These are phyloP conservation scores for Aldrovandia affinis DNA, from an alignment of 2,797 vertebrate genomes.

Conservation along the genomic window DNA sequence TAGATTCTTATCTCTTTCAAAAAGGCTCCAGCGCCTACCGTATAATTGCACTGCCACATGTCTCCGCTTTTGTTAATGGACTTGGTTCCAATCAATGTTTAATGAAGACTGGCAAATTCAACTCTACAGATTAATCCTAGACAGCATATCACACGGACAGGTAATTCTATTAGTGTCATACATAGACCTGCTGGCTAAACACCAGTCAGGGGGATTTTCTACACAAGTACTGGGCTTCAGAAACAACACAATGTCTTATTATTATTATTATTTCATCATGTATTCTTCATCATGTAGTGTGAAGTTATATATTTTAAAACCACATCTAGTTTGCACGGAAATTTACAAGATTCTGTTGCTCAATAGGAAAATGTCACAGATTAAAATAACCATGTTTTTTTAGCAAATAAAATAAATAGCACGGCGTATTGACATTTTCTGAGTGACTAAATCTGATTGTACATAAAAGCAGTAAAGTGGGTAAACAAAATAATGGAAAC, in stretches of 20 bases:
- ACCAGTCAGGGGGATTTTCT: not conserved
- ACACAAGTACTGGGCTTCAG: not conserved
- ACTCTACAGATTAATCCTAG: conserved; percentile 53
- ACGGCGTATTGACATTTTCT: too few relatives aligned
- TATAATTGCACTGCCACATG: conserved; percentile 57
- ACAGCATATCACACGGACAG: conserved; percentile 28
- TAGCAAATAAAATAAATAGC: too few relatives aligned
- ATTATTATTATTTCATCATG: not conserved
- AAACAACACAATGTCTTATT: not conserved
- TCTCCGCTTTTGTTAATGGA: conserved; percentile 18
- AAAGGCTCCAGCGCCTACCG: not conserved
- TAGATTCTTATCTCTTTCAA: conserved; percentile 30
- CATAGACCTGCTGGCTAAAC: conserved; percentile 1
- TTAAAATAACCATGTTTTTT: too few relatives aligned
- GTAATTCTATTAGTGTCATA: conserved; percentile 19
- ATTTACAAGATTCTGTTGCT: not conserved
- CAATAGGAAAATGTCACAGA: not conserved
- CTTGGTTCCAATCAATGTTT: conserved; percentile 16
- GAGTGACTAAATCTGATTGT: too few relatives aligned
- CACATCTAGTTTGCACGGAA: not conserved
- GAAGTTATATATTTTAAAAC: not conserved
- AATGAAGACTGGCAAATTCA: conserved; percentile 72
- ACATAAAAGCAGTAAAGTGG: too few relatives aligned
- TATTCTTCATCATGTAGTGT: not conserved
- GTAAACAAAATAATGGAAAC: too few relatives aligned